Base-by-base conservation (phyloP, 2,888 invertebrate genomes). In the Cheiracanthium punctorium region DNA sequence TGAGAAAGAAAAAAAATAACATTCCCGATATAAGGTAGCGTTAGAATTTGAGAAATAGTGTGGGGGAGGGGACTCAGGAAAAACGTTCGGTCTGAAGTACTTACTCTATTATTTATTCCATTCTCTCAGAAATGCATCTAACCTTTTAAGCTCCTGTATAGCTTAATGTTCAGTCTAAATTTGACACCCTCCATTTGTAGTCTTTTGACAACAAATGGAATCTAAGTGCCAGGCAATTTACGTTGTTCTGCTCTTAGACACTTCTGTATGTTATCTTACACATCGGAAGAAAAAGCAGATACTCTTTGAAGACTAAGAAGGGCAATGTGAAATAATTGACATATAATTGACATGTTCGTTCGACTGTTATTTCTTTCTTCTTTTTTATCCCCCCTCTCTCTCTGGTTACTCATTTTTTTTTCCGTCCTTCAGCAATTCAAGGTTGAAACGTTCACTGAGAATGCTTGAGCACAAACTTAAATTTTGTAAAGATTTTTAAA, bases 191-290 rank as follows among this genome's bases (percentile, higher is more conserved):
- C 58, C 58, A 58, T 58, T 58, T 58, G 58, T 58, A 58, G 5
- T 2, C 58, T 58, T 58, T 58, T 58, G 58, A 58, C 58, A 58
- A 58, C 58, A 58, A 58, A 58, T 58, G 58, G 58, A 58, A 58
- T 58, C 58, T 58, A 58, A 58, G 58, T 58, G 58, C 58, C 1
- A 24, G 24, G 20, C 24, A 20, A 58, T 58, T 58, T 58, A 24
- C 58, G 43, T 48, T 48, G 43, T 48, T 48, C 43, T 17, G n/a
- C 14, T 48, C 43, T 48, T 48, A 48, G 43, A 48, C n/a, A 48
- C 43, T 48, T 2, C 17, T 48, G 14, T 48, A 48, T 17, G 10
- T 48, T 48, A 48, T 48, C 7, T 17, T 48, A 17, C 43, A 17
- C 43, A 17, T 48, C n/a, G 1, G n/a, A 17, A 48, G 7, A 10